Evolutionary conservation across 2,888 invertebrate species (phyloP), one percentile per base, ranked within the genome.

Genomic region (Athrips mouffetella): DNA sequence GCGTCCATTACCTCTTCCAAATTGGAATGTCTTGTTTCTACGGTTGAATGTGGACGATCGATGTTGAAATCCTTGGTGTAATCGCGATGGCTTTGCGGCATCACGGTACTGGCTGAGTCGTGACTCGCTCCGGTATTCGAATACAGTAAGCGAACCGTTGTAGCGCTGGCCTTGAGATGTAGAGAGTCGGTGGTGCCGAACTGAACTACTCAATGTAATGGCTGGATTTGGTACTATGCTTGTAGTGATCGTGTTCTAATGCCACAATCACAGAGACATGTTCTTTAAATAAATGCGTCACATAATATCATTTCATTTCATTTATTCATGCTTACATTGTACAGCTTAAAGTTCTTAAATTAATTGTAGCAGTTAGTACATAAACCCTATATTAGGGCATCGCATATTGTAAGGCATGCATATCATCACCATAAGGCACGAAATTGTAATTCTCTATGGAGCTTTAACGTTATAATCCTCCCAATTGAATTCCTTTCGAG

Each of bases 111-210:
- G 62, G 60, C 57, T 47, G 63, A 65, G 63, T 81, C 81, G 83
- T 83, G 84, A 83, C 82, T 75, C 52, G 73, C 58, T 65, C 64
- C 66, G 62, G 65, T 67, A 67, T 64, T 61, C 55, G 56, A 57
- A 63, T 70, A 80, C 78, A 70, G 81, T 80, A 76, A 76, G 67
- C 73, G 70, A 70, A 80, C 80, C 77, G 82, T 77, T 66, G 71
- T 72, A 71, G 68, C 67, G 72, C 64, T 71, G 82, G 75, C 85
- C 83, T 84, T 84, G 83, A 67, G 67, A 68, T 70, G 66, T 68
- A 65, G 59, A 73, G 65, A 16, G 33, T 61, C 65, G 70, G 69
- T 73, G 75, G 66, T 67, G 71, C 67, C 71, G 65, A 70, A 73
- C 69, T 65, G 65, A 63, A 65, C 65, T 59, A 59, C 67, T 63